A percentile compares a stretch with the other conserved stretches of the same genome.
Evolutionary conservation across 2,113 vertebrate species (phyloP).

Genomic region (Eurystomus gularis): DNA sequence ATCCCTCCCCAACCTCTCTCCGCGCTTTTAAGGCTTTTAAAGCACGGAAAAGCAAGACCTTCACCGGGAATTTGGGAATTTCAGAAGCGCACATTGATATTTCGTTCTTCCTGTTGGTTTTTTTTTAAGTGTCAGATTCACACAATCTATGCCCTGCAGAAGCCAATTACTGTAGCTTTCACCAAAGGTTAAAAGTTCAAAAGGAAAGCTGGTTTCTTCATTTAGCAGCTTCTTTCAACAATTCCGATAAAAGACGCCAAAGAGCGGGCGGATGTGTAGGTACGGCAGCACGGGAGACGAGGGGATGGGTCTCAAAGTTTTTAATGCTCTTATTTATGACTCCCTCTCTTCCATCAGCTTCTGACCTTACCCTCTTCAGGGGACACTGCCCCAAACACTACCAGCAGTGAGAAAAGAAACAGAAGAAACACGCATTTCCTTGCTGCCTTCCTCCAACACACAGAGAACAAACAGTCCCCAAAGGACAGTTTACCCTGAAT

Average conservation of each 20-base stretch:
- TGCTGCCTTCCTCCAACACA: background rate
- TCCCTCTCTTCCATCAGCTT: background rate
- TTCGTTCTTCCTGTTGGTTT: background rate
- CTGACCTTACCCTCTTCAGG: background rate
- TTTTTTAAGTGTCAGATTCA: background rate
- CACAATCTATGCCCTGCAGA: background rate
- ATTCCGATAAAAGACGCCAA: background rate
- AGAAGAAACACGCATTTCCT: background rate
- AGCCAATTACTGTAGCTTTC: background rate
- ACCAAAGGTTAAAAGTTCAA: constrained; percentile 33
- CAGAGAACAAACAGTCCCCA: background rate
- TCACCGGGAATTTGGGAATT: background rate
- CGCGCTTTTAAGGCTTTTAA: background rate
- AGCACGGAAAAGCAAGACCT: background rate
- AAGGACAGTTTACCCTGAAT: background rate
- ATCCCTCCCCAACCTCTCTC: background rate
- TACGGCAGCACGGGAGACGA: background rate
- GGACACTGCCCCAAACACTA: background rate
- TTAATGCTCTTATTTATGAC: background rate
- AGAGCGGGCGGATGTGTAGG: background rate
- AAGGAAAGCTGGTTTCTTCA: constrained; percentile 31
- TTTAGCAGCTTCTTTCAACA: constrained; percentile 18
- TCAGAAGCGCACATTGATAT: background rate
- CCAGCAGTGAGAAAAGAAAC: background rate
- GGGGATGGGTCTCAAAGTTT: background rate